phyloP scores from a whole-genome alignment of 2,888 invertebrate species.

The Troides helena region DNA sequence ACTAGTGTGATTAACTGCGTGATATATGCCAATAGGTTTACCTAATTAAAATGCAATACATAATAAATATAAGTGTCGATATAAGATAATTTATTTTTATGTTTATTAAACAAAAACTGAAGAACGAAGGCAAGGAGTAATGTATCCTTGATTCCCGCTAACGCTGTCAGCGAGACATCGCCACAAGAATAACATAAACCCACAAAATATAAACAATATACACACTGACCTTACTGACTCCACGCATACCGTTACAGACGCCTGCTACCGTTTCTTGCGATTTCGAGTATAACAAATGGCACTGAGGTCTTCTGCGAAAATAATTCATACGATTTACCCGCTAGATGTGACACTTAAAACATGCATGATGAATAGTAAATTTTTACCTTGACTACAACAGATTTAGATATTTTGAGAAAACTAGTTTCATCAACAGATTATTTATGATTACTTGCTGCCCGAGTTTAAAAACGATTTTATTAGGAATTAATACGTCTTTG shows the following conservation, averaged over 20 bases:
- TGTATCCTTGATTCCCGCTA: constrained; percentile 26
- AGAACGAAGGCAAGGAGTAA: not conserved
- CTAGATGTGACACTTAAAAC: constrained; percentile 1
- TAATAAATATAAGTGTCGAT: too few relatives aligned
- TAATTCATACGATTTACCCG: constrained; percentile 20
- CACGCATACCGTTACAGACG: constrained; percentile 46
- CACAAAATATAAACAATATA: constrained; percentile 63
- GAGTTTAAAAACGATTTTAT: too few relatives aligned
- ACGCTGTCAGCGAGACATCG: constrained; percentile 30
- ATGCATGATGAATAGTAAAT: not conserved
- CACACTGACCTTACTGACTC: constrained; percentile 40
- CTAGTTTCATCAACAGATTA: too few relatives aligned
- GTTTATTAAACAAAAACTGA: not conserved
- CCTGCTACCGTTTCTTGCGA: constrained; percentile 61
- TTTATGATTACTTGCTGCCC: too few relatives aligned
- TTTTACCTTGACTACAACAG: not conserved
- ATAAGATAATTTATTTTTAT: too few relatives aligned
- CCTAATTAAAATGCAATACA: too few relatives aligned
- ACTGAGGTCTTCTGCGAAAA: constrained; percentile 34
- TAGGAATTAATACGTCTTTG: too few relatives aligned
- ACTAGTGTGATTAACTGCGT: too few relatives aligned
- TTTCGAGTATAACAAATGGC: constrained; percentile 31
- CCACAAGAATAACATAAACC: constrained; percentile 51
- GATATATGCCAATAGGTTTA: too few relatives aligned
- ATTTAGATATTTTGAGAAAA: too few relatives aligned